A percentile compares a stretch with the other conserved stretches of the same genome.
Conservation (phyloP, 2,113 vertebrate species). For the Ophiodon elongatus region DNA sequence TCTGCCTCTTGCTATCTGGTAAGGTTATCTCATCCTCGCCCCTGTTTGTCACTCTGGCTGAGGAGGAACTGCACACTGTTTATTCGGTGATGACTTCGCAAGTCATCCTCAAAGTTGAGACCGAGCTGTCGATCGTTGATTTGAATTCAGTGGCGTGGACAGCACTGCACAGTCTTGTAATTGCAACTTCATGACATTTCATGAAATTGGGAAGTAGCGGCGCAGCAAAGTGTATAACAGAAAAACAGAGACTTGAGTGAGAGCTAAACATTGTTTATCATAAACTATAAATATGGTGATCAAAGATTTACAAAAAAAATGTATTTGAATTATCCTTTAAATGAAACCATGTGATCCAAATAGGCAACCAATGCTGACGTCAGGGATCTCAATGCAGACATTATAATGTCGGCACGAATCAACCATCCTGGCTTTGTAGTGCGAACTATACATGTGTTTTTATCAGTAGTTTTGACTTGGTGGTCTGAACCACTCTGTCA, state of each 20-base stretch:
- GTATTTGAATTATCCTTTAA: neutral
- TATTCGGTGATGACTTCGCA: neutral
- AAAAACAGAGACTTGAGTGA: neutral
- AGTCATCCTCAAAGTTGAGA: neutral
- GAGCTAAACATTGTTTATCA: neutral
- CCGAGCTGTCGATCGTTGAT: neutral
- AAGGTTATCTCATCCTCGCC: neutral
- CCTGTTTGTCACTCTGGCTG: neutral
- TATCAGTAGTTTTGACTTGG: slow-evolving; percentile 13
- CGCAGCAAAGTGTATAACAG: neutral
- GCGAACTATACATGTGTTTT: neutral
- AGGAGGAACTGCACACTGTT: neutral
- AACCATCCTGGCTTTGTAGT: neutral
- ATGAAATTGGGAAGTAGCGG: neutral
- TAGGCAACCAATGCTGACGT: neutral
- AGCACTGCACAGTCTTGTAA: neutral
- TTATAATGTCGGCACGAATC: neutral
- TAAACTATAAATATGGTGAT: neutral
- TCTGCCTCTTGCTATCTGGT: neutral
- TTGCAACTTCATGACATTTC: neutral
- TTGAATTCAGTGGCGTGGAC: neutral
- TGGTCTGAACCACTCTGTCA: slow-evolving; percentile 9
- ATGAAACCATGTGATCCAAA: neutral
- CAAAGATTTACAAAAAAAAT: neutral
- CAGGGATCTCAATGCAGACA: neutral